Percentiles rank a stretch among this genome's conserved stretches.
Evolutionary conservation across 2,888 invertebrate genomes (phyloP).

Genomic region (Drosophila macrospina): DNA sequence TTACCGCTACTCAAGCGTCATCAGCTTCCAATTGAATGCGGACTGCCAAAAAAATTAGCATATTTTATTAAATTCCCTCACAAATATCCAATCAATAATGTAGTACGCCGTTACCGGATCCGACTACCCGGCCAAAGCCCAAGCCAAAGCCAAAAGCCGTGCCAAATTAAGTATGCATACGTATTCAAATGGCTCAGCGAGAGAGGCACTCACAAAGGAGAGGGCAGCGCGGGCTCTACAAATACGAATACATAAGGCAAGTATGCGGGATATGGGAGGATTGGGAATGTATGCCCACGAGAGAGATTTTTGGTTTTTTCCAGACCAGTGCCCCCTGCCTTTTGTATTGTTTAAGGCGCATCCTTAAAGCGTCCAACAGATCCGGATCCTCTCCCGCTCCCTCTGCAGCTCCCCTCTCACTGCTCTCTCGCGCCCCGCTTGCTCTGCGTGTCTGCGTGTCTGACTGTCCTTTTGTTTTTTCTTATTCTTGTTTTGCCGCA

Average conservation of each 20-base stretch:
- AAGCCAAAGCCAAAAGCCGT: constrained; percentile 71
- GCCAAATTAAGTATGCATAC: constrained; percentile 79
- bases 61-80: constrained; percentile 80
- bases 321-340: constrained; percentile 51
- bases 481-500: constrained; percentile 18
- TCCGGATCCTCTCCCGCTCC: constrained; percentile 14
- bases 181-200: constrained; percentile 74
- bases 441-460: constrained; percentile 40
- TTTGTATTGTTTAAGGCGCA: constrained; percentile 59
- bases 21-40: constrained; percentile 60
- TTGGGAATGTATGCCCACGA: constrained; percentile 56
- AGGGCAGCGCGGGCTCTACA: constrained; percentile 34
- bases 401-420: background rate
- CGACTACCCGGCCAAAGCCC: constrained; percentile 48
- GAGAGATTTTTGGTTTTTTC: constrained; percentile 76
- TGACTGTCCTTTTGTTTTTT: constrained; percentile 36
- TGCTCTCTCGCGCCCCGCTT: background rate
- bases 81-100: constrained; percentile 81
- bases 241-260: constrained; percentile 40
- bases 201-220: constrained; percentile 17
- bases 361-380: constrained; percentile 63
- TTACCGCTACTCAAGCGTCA: constrained; percentile 44
- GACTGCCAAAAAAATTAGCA: constrained; percentile 70
- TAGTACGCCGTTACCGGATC: constrained; percentile 67
- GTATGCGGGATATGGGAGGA: constrained; percentile 35